Conservation (phyloP, 1,140 invertebrate genomes). For the Lamellibrachia luymesi region DNA sequence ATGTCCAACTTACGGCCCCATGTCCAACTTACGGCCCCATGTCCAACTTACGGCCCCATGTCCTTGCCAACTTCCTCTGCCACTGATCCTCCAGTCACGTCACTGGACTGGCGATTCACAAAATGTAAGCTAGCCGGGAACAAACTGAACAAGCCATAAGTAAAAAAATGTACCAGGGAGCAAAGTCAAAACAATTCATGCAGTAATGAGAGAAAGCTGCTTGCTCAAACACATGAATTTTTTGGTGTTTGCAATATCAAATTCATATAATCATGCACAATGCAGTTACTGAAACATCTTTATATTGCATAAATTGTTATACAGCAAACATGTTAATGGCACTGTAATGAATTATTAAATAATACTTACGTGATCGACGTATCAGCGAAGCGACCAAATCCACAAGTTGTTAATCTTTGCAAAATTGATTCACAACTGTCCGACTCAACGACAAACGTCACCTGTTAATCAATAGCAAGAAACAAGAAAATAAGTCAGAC, state of each 20-base stretch:
- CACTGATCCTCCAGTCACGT: background rate
- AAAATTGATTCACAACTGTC: conserved; percentile 2
- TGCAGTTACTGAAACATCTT: background rate
- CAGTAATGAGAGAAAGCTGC: background rate
- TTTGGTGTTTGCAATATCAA: background rate
- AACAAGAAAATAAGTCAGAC: background rate
- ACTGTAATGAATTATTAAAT: background rate
- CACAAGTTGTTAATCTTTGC: background rate
- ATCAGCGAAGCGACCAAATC: conserved; percentile 8
- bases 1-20: no score
- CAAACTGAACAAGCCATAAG: background rate
- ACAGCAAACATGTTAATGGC: background rate
- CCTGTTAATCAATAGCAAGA: background rate
- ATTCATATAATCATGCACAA: background rate
- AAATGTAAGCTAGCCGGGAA: background rate
- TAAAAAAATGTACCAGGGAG: background rate
- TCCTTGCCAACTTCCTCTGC: background rate
- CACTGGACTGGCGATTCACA: background rate
- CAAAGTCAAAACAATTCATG: background rate
- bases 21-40: no score
- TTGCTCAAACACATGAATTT: background rate
- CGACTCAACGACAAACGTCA: background rate
- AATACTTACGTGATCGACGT: background rate
- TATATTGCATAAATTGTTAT: background rate
- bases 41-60: background rate